Base-by-base conservation (phyloP, 2,113 vertebrate genomes). In the Notechis scutatus region DNA sequence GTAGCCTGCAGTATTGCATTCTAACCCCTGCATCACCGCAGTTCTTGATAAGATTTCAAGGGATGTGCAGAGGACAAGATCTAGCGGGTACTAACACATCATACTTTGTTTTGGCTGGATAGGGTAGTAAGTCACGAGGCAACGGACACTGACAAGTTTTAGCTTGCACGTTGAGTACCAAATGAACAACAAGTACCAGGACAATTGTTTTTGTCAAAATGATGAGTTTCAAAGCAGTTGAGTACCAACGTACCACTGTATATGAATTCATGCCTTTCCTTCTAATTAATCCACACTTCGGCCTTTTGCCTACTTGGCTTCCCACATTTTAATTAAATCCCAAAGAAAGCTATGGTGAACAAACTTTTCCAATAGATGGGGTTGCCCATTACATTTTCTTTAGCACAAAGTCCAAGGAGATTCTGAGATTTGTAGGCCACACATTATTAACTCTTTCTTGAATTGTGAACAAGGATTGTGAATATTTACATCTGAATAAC, bases 381-480 rank as follows among this genome's bases (percentile, higher is more conserved):
- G 34, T 39, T 89, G 55, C 55, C 88, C 34, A 59, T 55, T 42
- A 21, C 55, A 89, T 45, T 23, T 89, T 89, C n/a, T 12, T 59
- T 89, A 57, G 20, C 54, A 23, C 55, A 26, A 89, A 69, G 39
- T 18, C 92, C 64, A 85, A 39, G 39, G 18, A 91, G 91, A 47
- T 86, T 81, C 92, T 24, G 12, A 89, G 89, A 92, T 94, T 94
- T 88, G 88, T 15, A 34, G 14, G n/a, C n/a, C 69, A 74, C 12
- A 74, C n/a, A 34, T 81, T 85, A 69, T 55, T 92, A 61, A 29
- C 69, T 89, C 94, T 92, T n/a, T 14, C 94, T 87, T 90, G 61
- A 39, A 54, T 26, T 39, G 9, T 4, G 10, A 74, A 34, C 26
- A 85, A 88, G 50, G 15, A n/a, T 23, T 50, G 42, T 7, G 59